phyloP scores from a whole-genome alignment of 2,888 invertebrate species.

The Watsonalla binaria region DNA sequence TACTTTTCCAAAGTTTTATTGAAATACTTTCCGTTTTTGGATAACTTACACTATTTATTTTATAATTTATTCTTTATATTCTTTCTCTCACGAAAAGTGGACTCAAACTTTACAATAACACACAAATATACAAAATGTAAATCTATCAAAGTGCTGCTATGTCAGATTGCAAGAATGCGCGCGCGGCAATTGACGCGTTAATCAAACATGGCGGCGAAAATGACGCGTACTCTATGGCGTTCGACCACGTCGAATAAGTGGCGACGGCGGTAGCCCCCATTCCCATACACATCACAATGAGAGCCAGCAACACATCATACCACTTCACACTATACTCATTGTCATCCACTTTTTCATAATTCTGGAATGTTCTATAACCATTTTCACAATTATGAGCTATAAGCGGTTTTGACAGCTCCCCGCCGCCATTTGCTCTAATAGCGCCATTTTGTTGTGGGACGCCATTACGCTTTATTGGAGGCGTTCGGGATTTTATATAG shows the following conservation, averaged over 20 bases:
- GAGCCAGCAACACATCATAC: slow-evolving; percentile 74
- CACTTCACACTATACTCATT: slow-evolving; percentile 52
- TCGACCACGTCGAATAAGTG: slow-evolving; percentile 84
- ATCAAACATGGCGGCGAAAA: slow-evolving; percentile 86
- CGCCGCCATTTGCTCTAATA: slow-evolving; percentile 14
- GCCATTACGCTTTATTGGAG: slow-evolving; percentile 8
- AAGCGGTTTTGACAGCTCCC: slow-evolving; percentile 40
- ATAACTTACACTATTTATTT: no score
- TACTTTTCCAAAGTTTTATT: slow-evolving; percentile 12
- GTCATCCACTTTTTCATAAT: slow-evolving; percentile 20
- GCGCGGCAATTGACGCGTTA: slow-evolving; percentile 77
- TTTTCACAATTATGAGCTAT: slow-evolving; percentile 31
- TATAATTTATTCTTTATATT: no score
- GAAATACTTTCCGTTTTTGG: slow-evolving; percentile 7
- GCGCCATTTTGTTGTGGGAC: slow-evolving; percentile 7
- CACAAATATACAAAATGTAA: no score
- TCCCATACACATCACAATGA: slow-evolving; percentile 81
- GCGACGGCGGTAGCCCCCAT: slow-evolving; percentile 81
- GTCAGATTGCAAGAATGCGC: slow-evolving; percentile 39
- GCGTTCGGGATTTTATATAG: slow-evolving; percentile 58
- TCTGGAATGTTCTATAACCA: slow-evolving; percentile 53
- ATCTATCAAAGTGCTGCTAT: neutral
- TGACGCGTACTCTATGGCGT: slow-evolving; percentile 80
- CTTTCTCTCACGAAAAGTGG: neutral
- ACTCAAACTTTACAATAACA: no score